These are phyloP conservation scores for Albula glossodonta DNA, from an alignment of 2,113 vertebrate species.

Conservation along the genomic window DNA sequence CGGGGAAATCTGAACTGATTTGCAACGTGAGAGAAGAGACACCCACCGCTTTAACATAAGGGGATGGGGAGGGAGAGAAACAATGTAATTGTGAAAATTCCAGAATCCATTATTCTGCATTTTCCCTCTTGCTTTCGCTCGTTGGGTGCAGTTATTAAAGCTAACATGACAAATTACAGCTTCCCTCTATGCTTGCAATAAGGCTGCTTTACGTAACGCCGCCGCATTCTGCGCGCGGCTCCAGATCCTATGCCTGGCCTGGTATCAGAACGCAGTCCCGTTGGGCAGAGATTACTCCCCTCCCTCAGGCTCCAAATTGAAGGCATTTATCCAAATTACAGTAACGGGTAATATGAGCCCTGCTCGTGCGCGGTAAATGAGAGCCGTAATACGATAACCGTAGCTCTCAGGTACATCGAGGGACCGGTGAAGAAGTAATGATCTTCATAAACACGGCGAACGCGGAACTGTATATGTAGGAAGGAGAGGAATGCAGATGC, in stretches of 20 bases:
- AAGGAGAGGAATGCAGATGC: too few species aligned
- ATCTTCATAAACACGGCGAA: conserved; percentile 13
- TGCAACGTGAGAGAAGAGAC: too few species aligned
- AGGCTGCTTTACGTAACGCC: conserved; percentile 13
- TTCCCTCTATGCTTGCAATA: neutral
- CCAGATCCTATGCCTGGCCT: neutral
- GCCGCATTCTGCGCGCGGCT: neutral
- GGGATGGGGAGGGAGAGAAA: neutral
- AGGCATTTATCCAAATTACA: conserved; percentile 28
- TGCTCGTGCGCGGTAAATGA: neutral
- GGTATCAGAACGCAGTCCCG: neutral
- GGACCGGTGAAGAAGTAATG: neutral
- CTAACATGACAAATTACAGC: neutral
- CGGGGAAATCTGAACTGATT: neutral
- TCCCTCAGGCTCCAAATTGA: conserved; percentile 11
- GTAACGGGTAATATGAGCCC: neutral
- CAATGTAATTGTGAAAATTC: neutral
- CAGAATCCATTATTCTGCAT: neutral
- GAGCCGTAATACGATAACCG: conserved; percentile 6
- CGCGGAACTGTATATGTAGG: neutral
- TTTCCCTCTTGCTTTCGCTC: neutral
- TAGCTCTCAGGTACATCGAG: neutral
- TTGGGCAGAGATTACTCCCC: neutral
- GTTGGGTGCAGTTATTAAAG: neutral
- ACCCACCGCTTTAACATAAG: neutral